Percentiles rank a stretch among this genome's conserved stretches.
These are phyloP conservation scores for Anastrepha obliqua DNA, from an alignment of 1,140 invertebrate genomes.

Conservation along the genomic window DNA sequence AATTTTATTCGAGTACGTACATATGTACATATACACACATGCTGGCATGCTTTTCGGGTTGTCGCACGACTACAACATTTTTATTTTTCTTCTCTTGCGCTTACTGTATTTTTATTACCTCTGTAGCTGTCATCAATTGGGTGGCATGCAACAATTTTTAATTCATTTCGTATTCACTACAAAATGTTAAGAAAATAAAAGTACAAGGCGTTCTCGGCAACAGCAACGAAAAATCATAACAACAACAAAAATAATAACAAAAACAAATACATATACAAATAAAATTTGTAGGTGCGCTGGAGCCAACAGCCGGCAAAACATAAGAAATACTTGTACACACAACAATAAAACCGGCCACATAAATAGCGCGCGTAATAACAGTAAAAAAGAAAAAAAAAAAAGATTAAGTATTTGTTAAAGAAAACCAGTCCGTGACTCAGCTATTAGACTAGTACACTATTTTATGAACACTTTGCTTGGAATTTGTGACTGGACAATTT, in stretches of 20 bases:
- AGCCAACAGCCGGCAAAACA: background rate
- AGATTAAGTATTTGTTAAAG: background rate
- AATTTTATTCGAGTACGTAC: background rate
- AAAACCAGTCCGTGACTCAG: background rate
- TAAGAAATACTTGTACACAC: background rate
- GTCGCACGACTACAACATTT: background rate
- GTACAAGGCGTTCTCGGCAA: background rate
- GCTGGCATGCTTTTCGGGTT: background rate
- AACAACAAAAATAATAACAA: background rate
- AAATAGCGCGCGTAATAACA: conserved; percentile 12
- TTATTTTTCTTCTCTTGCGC: background rate
- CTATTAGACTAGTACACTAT: background rate
- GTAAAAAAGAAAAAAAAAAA: background rate
- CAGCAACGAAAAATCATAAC: background rate
- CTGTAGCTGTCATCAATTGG: conserved; percentile 14
- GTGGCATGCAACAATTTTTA: conserved; percentile 44
- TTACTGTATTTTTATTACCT: conserved; percentile 8
- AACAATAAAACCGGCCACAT: background rate
- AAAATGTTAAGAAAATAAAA: conserved; percentile 6
- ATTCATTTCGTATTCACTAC: background rate
- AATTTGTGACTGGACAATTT: no score
- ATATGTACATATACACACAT: background rate
- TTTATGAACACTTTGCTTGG: background rate
- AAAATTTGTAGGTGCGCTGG: background rate
- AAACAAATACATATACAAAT: background rate